Evolutionary conservation across 2,888 invertebrate genomes (phyloP).

Genomic region (Meiosimyza platycephala): DNA sequence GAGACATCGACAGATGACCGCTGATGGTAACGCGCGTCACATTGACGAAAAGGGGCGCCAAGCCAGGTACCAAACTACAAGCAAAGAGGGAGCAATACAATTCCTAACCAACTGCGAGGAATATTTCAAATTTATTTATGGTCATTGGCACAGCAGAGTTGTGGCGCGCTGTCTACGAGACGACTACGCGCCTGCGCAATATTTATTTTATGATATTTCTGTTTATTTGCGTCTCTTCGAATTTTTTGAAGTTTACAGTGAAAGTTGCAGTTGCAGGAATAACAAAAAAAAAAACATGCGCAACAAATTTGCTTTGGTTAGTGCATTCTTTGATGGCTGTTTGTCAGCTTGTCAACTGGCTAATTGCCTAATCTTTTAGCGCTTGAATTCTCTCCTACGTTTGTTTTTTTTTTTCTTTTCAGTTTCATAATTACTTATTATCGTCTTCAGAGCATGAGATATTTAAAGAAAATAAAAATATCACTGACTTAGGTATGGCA

Average conservation of each 20-base stretch:
- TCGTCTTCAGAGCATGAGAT: no score
- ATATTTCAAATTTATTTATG: slow-evolving; percentile 36
- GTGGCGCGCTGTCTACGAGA: background rate
- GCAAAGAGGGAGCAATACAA: no score
- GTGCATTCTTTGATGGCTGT: slow-evolving; percentile 23
- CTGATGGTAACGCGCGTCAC: no score
- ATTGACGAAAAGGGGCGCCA: no score
- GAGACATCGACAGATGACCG: no score
- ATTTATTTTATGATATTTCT: background rate
- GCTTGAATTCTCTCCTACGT: background rate
- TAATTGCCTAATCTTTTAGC: slow-evolving; percentile 24
- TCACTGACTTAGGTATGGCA: no score
- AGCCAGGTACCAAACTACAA: no score
- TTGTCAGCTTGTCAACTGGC: slow-evolving; percentile 16
- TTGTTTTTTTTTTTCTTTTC: background rate
- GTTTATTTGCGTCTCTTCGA: background rate
- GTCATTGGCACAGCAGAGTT: slow-evolving; percentile 25
- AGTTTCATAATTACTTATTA: no score
- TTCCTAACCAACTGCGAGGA: background rate
- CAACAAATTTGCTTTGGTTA: background rate
- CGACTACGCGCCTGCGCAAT: slow-evolving; percentile 11
- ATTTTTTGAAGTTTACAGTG: slow-evolving; percentile 13
- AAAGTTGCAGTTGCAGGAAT: slow-evolving; percentile 9
- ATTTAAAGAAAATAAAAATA: no score
- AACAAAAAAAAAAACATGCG: background rate